Conservation (phyloP, 1,140 invertebrate species). For the Tribolium madens region DNA sequence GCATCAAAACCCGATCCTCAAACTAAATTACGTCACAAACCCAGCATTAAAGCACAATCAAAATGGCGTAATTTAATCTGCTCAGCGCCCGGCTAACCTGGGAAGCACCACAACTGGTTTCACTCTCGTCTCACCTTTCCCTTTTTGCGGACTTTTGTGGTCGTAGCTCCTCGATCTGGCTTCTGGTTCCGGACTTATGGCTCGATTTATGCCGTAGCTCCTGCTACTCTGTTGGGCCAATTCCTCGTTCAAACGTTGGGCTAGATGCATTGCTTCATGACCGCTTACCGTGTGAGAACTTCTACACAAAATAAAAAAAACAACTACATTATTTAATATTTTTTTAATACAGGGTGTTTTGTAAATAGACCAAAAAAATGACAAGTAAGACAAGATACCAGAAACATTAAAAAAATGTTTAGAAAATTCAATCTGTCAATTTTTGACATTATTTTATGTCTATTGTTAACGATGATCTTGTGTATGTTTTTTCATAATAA, state of each 20-base stretch:
- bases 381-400: too few relatives aligned
- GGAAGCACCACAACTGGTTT: conserved; percentile 17
- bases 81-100: not conserved
- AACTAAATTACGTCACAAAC: conserved; percentile 25
- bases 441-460: too few relatives aligned
- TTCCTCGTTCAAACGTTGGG: conserved; percentile 78
- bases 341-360: too few relatives aligned
- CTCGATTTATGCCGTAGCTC: conserved; percentile 64
- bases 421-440: too few relatives aligned
- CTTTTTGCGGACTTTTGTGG: conserved; percentile 59
- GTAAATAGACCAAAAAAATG: too few relatives aligned
- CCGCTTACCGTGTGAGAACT: conserved; percentile 80
- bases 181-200: conserved; percentile 68
- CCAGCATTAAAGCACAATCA: not conserved
- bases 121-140: conserved; percentile 68
- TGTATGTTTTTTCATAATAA: too few relatives aligned
- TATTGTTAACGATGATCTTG: too few relatives aligned
- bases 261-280: conserved; percentile 81
- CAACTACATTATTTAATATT: too few relatives aligned
- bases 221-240: conserved; percentile 69
- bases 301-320: conserved; percentile 40
- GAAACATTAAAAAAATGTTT: too few relatives aligned
- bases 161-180: conserved; percentile 76
- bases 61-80: conserved; percentile 27
- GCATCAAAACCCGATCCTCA: not conserved